Percentiles rank a stretch among this genome's conserved stretches.
Evolutionary conservation across 2,888 invertebrate species (phyloP).

Genomic region (Platerodrilus igneus): DNA sequence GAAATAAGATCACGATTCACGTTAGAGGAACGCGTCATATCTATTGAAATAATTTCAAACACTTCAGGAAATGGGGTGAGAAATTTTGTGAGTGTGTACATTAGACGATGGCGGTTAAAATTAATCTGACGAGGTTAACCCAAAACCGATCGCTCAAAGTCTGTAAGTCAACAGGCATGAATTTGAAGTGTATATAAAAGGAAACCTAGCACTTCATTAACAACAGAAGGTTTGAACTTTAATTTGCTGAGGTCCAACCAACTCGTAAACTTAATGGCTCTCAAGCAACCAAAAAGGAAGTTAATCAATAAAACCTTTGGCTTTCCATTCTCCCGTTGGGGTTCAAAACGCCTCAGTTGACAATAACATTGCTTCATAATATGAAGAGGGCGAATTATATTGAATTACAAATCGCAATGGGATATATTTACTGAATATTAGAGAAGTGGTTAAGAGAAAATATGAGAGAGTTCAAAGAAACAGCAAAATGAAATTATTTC

Average conservation of each 20-base stretch:
- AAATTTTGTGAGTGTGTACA: no score
- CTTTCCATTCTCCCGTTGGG: slow-evolving; percentile 36
- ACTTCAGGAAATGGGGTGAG: no score
- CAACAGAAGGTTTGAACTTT: slow-evolving; percentile 38
- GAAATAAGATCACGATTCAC: no score
- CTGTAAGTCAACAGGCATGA: slow-evolving; percentile 11
- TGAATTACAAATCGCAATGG: slow-evolving; percentile 39
- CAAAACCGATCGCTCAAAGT: slow-evolving; percentile 14
- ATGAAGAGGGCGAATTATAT: slow-evolving; percentile 37
- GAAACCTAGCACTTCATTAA: slow-evolving; percentile 36
- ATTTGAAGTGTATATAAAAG: slow-evolving; percentile 19
- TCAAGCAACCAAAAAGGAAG: slow-evolving; percentile 39
- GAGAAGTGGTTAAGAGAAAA: slow-evolving; percentile 28
- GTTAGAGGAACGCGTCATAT: no score
- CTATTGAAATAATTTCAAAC: no score
- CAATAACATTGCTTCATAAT: slow-evolving; percentile 35
- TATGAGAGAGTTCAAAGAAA: no score
- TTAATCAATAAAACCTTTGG: slow-evolving; percentile 44
- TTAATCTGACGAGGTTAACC: slow-evolving; percentile 12
- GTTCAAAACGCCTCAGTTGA: slow-evolving; percentile 27
- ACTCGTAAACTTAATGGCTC: slow-evolving; percentile 39
- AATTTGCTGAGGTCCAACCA: slow-evolving; percentile 38
- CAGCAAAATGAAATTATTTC: no score
- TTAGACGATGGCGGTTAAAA: no score
- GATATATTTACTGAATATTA: slow-evolving; percentile 30